Evolutionary conservation across 2,113 vertebrate genomes (phyloP), one percentile per base, ranked within the genome.

Genomic region (Tor tambroides): DNA sequence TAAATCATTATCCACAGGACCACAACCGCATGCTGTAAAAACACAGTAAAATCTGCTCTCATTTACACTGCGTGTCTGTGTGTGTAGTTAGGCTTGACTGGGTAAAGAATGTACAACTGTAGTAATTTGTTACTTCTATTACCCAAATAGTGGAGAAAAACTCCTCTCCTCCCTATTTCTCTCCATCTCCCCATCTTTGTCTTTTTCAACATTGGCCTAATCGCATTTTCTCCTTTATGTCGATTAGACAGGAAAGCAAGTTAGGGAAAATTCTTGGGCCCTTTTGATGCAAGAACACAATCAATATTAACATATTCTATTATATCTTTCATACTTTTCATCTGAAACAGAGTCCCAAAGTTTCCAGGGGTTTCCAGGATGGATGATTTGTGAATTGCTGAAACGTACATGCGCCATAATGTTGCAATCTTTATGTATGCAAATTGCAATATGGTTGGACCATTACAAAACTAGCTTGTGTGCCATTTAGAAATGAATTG

Each of bases 1-100:
- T 91, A 91, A 91, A 90, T 90, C 87, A 89, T 87, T 87, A 87
- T 89, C 69, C 86, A 74, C 84, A 69, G 86, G 86, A 89, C 87
- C 90, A 87, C 85, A 88, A 90, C 87, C 89, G 91, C 90, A 91
- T 84, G 84, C 80, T 85, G 63, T 92, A 89, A 91, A 87, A 89
- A 85, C 71, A 77, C 86, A 85, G 82, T 85, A 81, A 86, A 85
- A 84, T 67, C 85, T 87, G 79, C 84, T 85, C 76, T 88, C 59
- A 89, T 81, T 61, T 91, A 88, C 82, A 83, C 51, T 61, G 86
- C 23, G 75, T 61, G 85, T 67, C 85, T 56, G 72, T 46, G 83
- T 35, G 35, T 85, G 26, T 30, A 54, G 89, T 88, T 82, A 87
- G 26, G 89, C 87, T 88, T 88, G 67, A 85, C 83, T 87, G 83